These are phyloP conservation scores for Scleropages formosus DNA, from an alignment of 2,797 vertebrate genomes.

Conservation along the genomic window DNA sequence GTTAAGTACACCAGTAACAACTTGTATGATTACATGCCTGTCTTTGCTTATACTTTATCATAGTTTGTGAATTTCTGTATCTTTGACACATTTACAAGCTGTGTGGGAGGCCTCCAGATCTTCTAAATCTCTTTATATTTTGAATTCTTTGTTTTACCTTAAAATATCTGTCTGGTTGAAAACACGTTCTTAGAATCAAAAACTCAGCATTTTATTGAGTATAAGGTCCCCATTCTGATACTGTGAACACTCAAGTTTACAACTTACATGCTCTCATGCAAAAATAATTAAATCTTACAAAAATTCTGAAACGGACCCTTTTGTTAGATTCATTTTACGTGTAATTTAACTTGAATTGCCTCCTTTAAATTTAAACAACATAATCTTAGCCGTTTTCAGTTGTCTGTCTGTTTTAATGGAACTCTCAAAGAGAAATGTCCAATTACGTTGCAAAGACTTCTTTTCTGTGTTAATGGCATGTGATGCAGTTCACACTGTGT, in stretches of 20 bases:
- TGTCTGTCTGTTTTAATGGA: too few relatives aligned
- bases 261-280: too few relatives aligned
- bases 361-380: too few relatives aligned
- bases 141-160: neutral
- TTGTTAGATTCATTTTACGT: too few relatives aligned
- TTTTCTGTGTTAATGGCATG: too few relatives aligned
- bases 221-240: neutral
- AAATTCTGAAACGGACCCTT: too few relatives aligned
- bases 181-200: slow-evolving; percentile 21
- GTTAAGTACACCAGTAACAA: neutral
- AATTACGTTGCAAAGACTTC: too few relatives aligned
- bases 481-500: too few relatives aligned
- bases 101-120: slow-evolving; percentile 19
- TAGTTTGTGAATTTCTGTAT: neutral
- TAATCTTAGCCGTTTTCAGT: too few relatives aligned
- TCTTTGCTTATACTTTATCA: neutral
- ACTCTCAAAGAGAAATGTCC: too few relatives aligned
- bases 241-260: slow-evolving; percentile 6
- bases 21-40: neutral
- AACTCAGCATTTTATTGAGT: neutral
- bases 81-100: slow-evolving; percentile 6
- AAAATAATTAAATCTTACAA: too few relatives aligned
- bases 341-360: neutral
- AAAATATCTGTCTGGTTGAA: neutral
- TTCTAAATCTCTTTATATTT: slow-evolving; percentile 19